These are phyloP conservation scores for Dicycla oo DNA, from an alignment of 2,888 invertebrate species.

Conservation along the genomic window DNA sequence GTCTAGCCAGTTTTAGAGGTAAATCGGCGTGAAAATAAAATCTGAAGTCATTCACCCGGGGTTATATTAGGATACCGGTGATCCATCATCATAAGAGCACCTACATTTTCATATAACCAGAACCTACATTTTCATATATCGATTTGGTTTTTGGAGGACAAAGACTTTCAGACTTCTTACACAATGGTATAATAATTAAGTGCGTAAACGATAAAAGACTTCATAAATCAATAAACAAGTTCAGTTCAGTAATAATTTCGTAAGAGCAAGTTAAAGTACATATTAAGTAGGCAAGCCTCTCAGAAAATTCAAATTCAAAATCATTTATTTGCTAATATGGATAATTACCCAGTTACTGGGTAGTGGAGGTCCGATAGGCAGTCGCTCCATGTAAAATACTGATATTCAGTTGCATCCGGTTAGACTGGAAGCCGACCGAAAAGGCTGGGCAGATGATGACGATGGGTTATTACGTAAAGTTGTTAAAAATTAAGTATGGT, in stretches of 20 bases:
- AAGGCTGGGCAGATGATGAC: no score
- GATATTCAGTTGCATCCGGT: no score
- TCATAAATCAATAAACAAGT: not conserved
- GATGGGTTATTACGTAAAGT: no score
- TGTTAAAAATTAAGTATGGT: no score
- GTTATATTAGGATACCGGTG: not conserved
- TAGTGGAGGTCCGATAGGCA: no score
- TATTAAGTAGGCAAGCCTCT: constrained; percentile 10
- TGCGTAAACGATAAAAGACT: not conserved
- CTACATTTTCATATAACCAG: not conserved
- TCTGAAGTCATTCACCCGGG: constrained; percentile 21
- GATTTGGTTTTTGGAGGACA: not conserved
- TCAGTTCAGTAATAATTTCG: not conserved
- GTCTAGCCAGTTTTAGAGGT: constrained; percentile 38
- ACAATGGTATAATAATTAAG: not conserved
- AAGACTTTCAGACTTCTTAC: not conserved
- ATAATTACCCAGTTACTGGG: no score
- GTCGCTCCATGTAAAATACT: no score
- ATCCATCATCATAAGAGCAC: no score
- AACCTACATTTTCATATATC: not conserved
- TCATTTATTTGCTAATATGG: no score
- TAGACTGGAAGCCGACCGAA: no score
- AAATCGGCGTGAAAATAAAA: constrained; percentile 26
- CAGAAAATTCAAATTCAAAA: not conserved
- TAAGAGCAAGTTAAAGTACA: constrained; percentile 4